Evolutionary conservation across 2,797 vertebrate species (phyloP).

Genomic region (Falco cherrug): DNA sequence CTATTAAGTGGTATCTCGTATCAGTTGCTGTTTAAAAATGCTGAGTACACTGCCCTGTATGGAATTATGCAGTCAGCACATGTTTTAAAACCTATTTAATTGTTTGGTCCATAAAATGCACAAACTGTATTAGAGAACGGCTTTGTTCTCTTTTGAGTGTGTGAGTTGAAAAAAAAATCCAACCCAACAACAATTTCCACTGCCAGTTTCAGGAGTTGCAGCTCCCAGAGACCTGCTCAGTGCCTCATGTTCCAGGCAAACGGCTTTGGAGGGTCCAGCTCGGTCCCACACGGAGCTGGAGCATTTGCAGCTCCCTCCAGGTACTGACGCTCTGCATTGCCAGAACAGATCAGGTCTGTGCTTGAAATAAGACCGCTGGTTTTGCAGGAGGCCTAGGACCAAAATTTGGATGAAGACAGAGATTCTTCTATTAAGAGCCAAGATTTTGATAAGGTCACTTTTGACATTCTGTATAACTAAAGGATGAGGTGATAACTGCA

Average conservation of each 20-base stretch:
- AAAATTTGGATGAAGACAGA: neutral
- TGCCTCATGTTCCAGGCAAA: neutral
- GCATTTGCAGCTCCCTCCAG: neutral
- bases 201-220: neutral
- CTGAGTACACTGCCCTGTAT: slow-evolving; percentile 63
- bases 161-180: neutral
- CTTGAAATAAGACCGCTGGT: neutral
- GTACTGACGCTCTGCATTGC: neutral
- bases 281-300: neutral
- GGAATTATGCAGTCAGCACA: slow-evolving; percentile 75
- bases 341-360: neutral
- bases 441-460: neutral
- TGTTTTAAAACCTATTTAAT: slow-evolving; percentile 75
- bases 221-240: neutral
- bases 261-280: neutral
- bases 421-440: neutral
- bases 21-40: slow-evolving; percentile 65
- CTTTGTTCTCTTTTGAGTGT: slow-evolving; percentile 24
- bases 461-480: neutral
- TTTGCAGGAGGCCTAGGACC: neutral
- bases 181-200: neutral
- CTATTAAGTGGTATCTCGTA: slow-evolving; percentile 51
- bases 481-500: neutral
- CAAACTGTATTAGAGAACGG: neutral
- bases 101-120: slow-evolving; percentile 68